Conservation (phyloP, 2,888 invertebrate species). For the Xanthorhoe spadicearia region DNA sequence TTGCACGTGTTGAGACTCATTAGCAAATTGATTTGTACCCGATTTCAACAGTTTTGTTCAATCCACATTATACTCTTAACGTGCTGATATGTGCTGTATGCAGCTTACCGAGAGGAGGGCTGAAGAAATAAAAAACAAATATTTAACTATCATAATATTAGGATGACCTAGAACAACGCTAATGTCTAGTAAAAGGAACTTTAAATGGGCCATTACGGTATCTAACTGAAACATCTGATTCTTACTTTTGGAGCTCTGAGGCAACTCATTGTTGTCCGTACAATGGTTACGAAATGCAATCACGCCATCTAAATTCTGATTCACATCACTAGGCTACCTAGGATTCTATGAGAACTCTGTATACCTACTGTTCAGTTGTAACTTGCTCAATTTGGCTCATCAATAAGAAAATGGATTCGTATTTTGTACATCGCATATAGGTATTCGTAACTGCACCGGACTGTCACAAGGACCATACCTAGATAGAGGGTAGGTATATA, state of each 20-base stretch:
- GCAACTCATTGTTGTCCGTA: constrained; percentile 41
- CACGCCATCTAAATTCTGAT: constrained; percentile 39
- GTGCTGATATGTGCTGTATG: too few species aligned
- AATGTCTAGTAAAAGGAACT: not conserved
- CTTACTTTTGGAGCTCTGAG: constrained; percentile 23
- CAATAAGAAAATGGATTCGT: too few species aligned
- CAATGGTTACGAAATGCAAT: constrained; percentile 36
- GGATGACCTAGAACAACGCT: not conserved
- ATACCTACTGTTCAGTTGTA: not conserved
- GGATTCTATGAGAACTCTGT: constrained; percentile 4
- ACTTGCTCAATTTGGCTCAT: not conserved
- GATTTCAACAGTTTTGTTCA: too few species aligned
- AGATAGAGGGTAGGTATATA: too few species aligned
- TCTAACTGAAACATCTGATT: constrained; percentile 13
- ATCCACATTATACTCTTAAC: too few species aligned
- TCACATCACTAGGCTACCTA: constrained; percentile 36
- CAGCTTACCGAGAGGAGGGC: too few species aligned
- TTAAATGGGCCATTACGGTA: constrained; percentile 5
- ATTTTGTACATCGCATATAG: too few species aligned
- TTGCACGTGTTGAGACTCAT: too few species aligned
- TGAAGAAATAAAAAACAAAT: not conserved
- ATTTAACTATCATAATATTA: not conserved
- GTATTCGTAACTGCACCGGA: too few species aligned
- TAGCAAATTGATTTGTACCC: too few species aligned
- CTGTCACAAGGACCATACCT: too few species aligned